Evolutionary conservation across 2,113 vertebrate species (phyloP).

Genomic region (Cromileptes altivelis): DNA sequence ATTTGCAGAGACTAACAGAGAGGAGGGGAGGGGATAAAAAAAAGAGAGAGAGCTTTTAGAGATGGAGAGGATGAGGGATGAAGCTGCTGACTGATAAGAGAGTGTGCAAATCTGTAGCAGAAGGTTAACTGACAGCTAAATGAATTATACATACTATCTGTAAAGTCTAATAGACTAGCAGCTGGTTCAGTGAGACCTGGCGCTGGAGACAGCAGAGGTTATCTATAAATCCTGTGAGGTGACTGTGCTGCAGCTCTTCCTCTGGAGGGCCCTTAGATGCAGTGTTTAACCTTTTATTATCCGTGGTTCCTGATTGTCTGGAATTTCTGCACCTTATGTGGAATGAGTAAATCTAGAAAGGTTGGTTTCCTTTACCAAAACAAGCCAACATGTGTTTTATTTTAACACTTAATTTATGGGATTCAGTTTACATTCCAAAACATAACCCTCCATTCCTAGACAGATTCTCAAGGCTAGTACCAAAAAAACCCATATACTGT

Average conservation of each 20-base stretch:
- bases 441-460: too few species aligned
- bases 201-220: slow-evolving; percentile 23
- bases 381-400: too few species aligned
- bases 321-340: neutral
- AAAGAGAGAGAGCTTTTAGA: slow-evolving; percentile 3
- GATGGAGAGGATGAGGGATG: slow-evolving; percentile 29
- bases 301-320: too few species aligned
- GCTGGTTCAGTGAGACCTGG: slow-evolving; percentile 34
- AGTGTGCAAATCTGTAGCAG: slow-evolving; percentile 34
- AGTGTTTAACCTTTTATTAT: neutral
- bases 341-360: neutral
- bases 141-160: slow-evolving; percentile 70
- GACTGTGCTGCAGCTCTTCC: neutral
- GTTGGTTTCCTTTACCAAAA: neutral
- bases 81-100: slow-evolving; percentile 46
- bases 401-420: too few species aligned
- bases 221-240: slow-evolving; percentile 29
- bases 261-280: neutral
- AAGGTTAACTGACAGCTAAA: slow-evolving; percentile 55
- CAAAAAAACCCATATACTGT: too few species aligned
- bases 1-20: too few species aligned
- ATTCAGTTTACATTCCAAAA: too few species aligned
- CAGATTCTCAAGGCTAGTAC: too few species aligned
- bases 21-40: too few species aligned
- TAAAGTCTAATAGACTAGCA: slow-evolving; percentile 49